These are phyloP conservation scores for Mimumesa dahlbomi DNA, from an alignment of 2,888 invertebrate species.

Conservation along the genomic window DNA sequence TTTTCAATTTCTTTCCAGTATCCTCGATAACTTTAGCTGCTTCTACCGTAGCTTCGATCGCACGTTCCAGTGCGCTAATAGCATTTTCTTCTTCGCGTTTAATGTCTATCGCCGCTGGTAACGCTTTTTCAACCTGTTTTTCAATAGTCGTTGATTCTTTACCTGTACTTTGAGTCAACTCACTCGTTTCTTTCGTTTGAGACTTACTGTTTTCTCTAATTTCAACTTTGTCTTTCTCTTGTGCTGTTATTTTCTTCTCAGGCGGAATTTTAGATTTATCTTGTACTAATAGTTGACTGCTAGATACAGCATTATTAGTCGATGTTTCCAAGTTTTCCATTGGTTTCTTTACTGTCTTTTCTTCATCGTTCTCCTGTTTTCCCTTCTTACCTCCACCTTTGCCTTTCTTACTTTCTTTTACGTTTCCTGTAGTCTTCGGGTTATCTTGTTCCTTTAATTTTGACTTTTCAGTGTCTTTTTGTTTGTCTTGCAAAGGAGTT, in stretches of 20 bases:
- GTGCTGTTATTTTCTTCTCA: not conserved
- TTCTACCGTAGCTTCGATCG: too few relatives aligned
- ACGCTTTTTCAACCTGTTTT: not conserved
- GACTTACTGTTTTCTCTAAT: not conserved
- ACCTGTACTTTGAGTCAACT: slow-evolving; percentile 10
- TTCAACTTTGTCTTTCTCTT: slow-evolving; percentile 10
- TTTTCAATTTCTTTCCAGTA: too few relatives aligned
- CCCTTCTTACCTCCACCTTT: slow-evolving; percentile 17
- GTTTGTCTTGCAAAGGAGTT: too few relatives aligned
- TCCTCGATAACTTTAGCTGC: too few relatives aligned
- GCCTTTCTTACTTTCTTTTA: slow-evolving; percentile 2
- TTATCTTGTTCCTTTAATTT: slow-evolving; percentile 22
- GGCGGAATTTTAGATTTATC: not conserved
- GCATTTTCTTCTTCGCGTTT: not conserved
- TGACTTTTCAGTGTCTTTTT: too few relatives aligned
- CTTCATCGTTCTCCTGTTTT: slow-evolving; percentile 14
- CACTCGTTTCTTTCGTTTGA: slow-evolving; percentile 25
- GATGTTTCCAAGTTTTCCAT: not conserved
- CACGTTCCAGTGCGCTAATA: too few relatives aligned
- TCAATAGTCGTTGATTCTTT: slow-evolving; percentile 1
- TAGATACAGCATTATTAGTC: too few relatives aligned
- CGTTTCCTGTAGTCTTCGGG: not conserved
- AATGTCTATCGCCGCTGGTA: not conserved
- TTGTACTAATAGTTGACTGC: too few relatives aligned
- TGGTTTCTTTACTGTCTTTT: not conserved